These are phyloP conservation scores for Solenopsis invicta DNA, from an alignment of 1,140 invertebrate species.

Conservation along the genomic window DNA sequence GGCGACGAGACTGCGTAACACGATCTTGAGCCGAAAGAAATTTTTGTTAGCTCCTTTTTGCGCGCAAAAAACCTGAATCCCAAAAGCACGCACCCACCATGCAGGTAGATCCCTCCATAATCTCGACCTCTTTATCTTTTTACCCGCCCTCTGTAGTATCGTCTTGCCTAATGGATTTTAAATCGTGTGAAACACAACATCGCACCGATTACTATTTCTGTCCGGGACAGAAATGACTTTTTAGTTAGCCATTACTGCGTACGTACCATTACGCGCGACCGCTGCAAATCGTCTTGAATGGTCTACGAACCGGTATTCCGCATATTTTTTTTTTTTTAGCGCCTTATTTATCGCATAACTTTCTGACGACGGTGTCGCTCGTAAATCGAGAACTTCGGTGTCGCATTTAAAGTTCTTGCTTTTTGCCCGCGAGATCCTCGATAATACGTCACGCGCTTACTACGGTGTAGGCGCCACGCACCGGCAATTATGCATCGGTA, in stretches of 20 bases:
- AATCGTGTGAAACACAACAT: conserved; percentile 38
- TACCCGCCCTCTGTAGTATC: conserved; percentile 16
- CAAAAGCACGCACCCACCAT: conserved; percentile 25
- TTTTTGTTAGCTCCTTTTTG: conserved; percentile 28
- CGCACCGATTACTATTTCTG: conserved; percentile 21
- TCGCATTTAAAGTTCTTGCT: conserved; percentile 40
- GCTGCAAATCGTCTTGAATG: conserved; percentile 29
- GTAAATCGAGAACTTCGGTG: conserved; percentile 50
- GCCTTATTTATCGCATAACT: conserved; percentile 59
- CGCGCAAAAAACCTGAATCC: conserved; percentile 29
- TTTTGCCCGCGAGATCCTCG: conserved; percentile 27
- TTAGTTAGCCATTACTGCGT: not conserved
- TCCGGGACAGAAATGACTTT: not conserved
- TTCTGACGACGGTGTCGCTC: conserved; percentile 43
- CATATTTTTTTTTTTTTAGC: not conserved
- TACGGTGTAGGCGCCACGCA: not conserved
- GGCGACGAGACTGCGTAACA: conserved; percentile 10
- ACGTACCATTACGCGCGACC: not conserved
- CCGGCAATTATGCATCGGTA: conserved; percentile 32
- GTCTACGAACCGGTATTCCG: not conserved
- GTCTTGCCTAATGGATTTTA: conserved; percentile 52
- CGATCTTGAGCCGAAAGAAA: conserved; percentile 41
- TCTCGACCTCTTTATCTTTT: conserved; percentile 25
- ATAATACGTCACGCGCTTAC: conserved; percentile 22
- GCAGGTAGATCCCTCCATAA: conserved; percentile 43